Percentiles rank a stretch among this genome's conserved stretches.
These are phyloP conservation scores for Polypedilum pembai DNA, from an alignment of 1,140 invertebrate species.

Conservation along the genomic window DNA sequence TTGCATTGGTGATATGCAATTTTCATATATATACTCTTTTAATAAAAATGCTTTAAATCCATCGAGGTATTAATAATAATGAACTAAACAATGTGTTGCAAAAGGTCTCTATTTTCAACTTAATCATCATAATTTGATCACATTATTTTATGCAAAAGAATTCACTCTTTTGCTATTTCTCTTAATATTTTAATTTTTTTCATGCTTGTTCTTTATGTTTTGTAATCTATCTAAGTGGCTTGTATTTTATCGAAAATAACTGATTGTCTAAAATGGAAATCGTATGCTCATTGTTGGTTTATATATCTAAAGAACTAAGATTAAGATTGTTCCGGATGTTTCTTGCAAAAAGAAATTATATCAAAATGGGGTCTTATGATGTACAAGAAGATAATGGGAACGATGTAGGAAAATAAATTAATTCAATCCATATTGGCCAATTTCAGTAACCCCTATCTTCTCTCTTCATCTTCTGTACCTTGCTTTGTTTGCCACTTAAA, in stretches of 20 bases:
- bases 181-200: background rate
- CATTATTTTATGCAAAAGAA: background rate
- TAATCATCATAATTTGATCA: background rate
- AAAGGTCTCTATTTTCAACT: background rate
- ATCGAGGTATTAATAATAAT: slow-evolving; percentile 16
- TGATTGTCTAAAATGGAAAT: slow-evolving; percentile 13
- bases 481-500: slow-evolving; percentile 80
- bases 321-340: background rate
- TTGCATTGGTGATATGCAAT: background rate
- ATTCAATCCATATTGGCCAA: slow-evolving; percentile 14
- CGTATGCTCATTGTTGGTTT: background rate
- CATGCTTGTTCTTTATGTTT: background rate
- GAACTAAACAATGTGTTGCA: background rate
- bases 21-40: background rate
- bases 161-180: background rate
- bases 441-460: slow-evolving; percentile 22
- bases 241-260: background rate
- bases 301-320: background rate
- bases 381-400: background rate
- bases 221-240: background rate
- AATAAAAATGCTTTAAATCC: background rate
- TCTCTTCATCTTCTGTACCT: slow-evolving; percentile 20
- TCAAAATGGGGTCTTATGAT: background rate
- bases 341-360: background rate
- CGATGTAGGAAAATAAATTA: background rate